Base-by-base conservation (phyloP, 1,140 invertebrate species). In the Drosophila dunni region DNA sequence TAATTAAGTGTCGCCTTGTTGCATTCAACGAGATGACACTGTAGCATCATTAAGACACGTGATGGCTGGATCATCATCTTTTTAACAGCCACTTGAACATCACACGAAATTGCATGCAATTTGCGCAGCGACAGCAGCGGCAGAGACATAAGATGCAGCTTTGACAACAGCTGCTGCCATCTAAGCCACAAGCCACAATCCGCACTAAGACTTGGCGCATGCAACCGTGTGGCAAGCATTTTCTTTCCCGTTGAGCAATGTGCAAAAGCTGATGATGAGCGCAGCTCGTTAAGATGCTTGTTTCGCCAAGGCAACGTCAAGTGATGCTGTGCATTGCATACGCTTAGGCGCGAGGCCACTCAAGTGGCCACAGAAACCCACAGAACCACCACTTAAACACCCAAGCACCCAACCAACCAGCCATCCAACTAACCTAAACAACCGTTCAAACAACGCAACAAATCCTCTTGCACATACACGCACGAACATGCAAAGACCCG, bases 61-160 rank as follows among this genome's bases (percentile, higher is more conserved):
- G 77, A 57, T 42, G 53, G 61, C 29, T 51, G 58, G 63, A 86
- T 83, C 83, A 66, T 78, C 84, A 71, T 78, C 84, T 71, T 77
- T 64, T 88, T 74, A 86, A 83, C 83, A 89, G 73, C 54, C 84
- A 86, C 83, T 86, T 89, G 83, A 89, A 89, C 83, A 88, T 89
- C 79, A 88, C 73, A 88, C 76, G 77, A 65, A 75, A 74, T 83
- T 69, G 80, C 78, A 79, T 83, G 84, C 83, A 88, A 88, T 89
- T 88, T 88, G 76, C 68, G 76, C 82, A 73, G 72, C 82, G 82
- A 75, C 75, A 78, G 61, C 77, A 78, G 62, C 78, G 63, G 34
- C 29, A 48, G 53, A 40, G 53, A 44, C 42, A 34, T 36, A 53
- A 53, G 20, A 20, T 7, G 15, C 38, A 56, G 40, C 40, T 40